Evolutionary conservation across 2,888 invertebrate species (phyloP).

Genomic region (Crocallis elinguaria): DNA sequence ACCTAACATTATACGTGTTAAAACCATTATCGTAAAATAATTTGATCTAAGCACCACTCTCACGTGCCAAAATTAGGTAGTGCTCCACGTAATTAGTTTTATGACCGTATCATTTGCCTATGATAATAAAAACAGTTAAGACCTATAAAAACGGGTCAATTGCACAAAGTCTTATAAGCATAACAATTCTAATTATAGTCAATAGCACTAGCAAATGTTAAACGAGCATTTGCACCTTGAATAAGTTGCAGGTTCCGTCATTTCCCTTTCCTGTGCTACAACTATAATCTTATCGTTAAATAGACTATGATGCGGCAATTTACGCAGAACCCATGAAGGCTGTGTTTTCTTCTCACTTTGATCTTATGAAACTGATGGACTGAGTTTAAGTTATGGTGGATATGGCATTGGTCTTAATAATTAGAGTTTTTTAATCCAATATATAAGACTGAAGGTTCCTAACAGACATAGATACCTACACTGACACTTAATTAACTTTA

Average conservation of each 20-base stretch:
- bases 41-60: slow-evolving; percentile 3
- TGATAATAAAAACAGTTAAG: slow-evolving; percentile 1
- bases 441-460: too few species aligned
- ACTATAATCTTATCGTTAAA: slow-evolving; percentile 59
- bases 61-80: slow-evolving; percentile 9
- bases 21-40: slow-evolving; percentile 18
- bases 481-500: too few species aligned
- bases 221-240: slow-evolving; percentile 63
- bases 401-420: background rate
- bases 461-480: too few species aligned
- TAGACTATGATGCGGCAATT: slow-evolving; percentile 44
- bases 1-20: slow-evolving; percentile 17
- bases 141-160: too few species aligned
- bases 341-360: slow-evolving; percentile 35
- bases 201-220: slow-evolving; percentile 36
- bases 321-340: slow-evolving; percentile 61
- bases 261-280: slow-evolving; percentile 72
- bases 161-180: background rate
- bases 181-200: slow-evolving; percentile 34
- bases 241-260: slow-evolving; percentile 55
- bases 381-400: slow-evolving; percentile 3
- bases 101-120: slow-evolving; percentile 4
- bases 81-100: slow-evolving; percentile 9
- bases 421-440: too few species aligned
- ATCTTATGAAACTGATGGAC: slow-evolving; percentile 17